Evolutionary conservation across 2,888 invertebrate genomes (phyloP).

Genomic region (Lutraria lutraria): DNA sequence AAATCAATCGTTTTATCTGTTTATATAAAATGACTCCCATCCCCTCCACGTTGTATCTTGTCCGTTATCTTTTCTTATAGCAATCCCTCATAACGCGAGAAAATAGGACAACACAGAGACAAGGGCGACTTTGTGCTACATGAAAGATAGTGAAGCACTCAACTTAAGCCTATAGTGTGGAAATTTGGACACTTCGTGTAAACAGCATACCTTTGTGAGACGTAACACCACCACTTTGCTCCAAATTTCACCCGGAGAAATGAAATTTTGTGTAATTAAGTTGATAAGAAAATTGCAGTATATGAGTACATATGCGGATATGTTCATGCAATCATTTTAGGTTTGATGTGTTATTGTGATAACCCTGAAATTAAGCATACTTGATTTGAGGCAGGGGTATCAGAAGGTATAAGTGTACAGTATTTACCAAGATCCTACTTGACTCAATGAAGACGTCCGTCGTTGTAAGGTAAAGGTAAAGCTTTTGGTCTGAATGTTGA

Average conservation of each 20-base stretch:
- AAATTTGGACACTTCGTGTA: slow-evolving; percentile 63
- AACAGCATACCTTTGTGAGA: slow-evolving; percentile 68
- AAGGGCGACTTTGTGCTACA: slow-evolving; percentile 47
- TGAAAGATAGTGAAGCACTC: slow-evolving; percentile 61
- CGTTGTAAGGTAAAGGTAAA: background rate
- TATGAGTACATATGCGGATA: slow-evolving; percentile 40
- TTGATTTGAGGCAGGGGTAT: slow-evolving; percentile 32
- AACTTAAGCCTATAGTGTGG: slow-evolving; percentile 67
- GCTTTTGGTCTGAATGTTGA: slow-evolving; percentile 8
- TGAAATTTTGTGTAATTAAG: slow-evolving; percentile 61
- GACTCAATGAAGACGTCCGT: slow-evolving; percentile 18
- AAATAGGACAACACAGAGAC: slow-evolving; percentile 55
- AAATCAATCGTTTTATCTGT: slow-evolving; percentile 38
- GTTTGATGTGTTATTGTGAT: slow-evolving; percentile 46
- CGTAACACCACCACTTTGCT: slow-evolving; percentile 47
- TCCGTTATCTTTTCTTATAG: slow-evolving; percentile 38
- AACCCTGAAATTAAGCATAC: slow-evolving; percentile 43
- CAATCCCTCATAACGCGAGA: slow-evolving; percentile 55
- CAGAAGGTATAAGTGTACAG: slow-evolving; percentile 21
- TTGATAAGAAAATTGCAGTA: slow-evolving; percentile 49
- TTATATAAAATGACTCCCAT: slow-evolving; percentile 23
- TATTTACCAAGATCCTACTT: slow-evolving; percentile 20
- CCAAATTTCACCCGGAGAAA: slow-evolving; percentile 55
- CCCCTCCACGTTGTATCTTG: slow-evolving; percentile 38
- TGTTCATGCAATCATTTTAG: slow-evolving; percentile 32